phyloP scores from a whole-genome alignment of 1,140 invertebrate genomes.

The Drosophila oshimai region DNA sequence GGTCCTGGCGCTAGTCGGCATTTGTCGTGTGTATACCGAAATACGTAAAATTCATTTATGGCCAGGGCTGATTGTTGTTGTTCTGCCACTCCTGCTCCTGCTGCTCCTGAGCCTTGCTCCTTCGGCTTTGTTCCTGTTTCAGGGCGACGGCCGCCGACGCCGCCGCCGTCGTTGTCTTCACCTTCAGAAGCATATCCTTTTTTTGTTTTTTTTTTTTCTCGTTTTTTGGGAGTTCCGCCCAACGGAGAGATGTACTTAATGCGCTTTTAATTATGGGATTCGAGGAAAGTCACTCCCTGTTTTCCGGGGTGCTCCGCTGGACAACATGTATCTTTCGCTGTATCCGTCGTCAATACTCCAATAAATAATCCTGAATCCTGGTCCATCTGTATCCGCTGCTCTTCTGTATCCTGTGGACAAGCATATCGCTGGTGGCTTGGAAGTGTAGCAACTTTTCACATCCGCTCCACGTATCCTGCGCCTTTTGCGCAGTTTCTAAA shows the following conservation, averaged over 20 bases:
- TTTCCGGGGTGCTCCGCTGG: constrained; percentile 39
- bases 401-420: constrained; percentile 16
- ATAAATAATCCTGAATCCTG: neutral
- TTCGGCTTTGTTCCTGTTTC: constrained; percentile 63
- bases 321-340: neutral
- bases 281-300: neutral
- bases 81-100: constrained; percentile 32
- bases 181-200: constrained; percentile 25
- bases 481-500: constrained; percentile 77
- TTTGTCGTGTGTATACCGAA: constrained; percentile 78
- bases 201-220: neutral
- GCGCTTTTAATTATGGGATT: constrained; percentile 32
- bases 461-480: constrained; percentile 32
- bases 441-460: constrained; percentile 28
- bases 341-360: too few relatives aligned
- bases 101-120: constrained; percentile 15
- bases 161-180: constrained; percentile 43
- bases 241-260: constrained; percentile 24
- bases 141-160: constrained; percentile 65
- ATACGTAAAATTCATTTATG: constrained; percentile 78
- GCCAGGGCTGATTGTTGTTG: constrained; percentile 69
- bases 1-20: constrained; percentile 53
- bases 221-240: constrained; percentile 40
- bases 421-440: neutral
- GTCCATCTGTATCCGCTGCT: neutral